Evolutionary conservation across 2,888 invertebrate genomes (phyloP).

Genomic region (Chymomyza caudatula): DNA sequence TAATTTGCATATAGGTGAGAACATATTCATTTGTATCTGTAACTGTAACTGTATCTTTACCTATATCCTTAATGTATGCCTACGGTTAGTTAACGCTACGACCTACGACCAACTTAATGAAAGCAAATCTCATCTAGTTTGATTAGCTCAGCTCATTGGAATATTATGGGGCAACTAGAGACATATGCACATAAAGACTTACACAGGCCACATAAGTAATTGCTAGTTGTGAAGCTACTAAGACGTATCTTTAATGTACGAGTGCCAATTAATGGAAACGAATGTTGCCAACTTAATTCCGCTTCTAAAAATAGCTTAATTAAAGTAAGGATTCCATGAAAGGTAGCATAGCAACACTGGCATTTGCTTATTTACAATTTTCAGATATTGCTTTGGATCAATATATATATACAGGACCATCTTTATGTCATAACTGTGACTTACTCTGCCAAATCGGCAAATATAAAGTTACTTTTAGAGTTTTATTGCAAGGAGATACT

Average conservation of each 20-base stretch:
- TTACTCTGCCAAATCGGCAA: too few species aligned
- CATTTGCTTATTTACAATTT: too few species aligned
- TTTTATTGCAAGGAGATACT: too few species aligned
- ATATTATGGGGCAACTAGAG: neutral
- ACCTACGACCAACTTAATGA: neutral
- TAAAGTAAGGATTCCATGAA: too few species aligned
- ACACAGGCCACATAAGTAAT: neutral
- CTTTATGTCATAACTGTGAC: too few species aligned
- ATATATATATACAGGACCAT: too few species aligned
- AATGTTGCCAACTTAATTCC: too few species aligned
- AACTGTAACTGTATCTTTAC: neutral
- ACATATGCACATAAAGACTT: neutral
- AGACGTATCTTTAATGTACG: neutral
- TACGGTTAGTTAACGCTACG: neutral
- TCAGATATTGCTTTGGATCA: too few species aligned
- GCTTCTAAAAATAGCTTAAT: too few species aligned
- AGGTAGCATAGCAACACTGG: too few species aligned
- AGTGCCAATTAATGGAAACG: neutral
- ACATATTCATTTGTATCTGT: neutral
- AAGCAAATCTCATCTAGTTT: neutral
- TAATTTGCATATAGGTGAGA: neutral
- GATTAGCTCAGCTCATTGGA: neutral
- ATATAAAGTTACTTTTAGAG: too few species aligned
- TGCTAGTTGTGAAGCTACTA: neutral
- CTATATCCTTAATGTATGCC: neutral